These are phyloP conservation scores for Napeogenes sylphis DNA, from an alignment of 2,888 invertebrate species.

Conservation along the genomic window DNA sequence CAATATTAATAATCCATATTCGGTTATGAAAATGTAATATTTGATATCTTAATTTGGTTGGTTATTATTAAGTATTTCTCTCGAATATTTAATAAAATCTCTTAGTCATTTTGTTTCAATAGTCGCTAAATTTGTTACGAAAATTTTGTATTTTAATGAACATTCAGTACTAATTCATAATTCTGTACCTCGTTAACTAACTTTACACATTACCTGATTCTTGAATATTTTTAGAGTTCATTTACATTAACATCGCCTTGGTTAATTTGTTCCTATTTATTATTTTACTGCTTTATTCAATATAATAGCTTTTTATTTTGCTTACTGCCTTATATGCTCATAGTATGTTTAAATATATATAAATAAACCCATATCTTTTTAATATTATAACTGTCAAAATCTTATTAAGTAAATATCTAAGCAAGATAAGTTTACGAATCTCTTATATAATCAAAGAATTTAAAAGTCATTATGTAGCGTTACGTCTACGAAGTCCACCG, in stretches of 20 bases:
- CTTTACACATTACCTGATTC: slow-evolving; percentile 21
- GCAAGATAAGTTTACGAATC: too few relatives aligned
- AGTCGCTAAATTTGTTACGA: too few relatives aligned
- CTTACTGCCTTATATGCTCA: too few relatives aligned
- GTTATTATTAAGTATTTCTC: too few relatives aligned
- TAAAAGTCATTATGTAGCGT: not conserved
- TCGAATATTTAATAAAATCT: too few relatives aligned
- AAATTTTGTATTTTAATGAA: slow-evolving; percentile 10
- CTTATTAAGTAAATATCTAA: too few relatives aligned
- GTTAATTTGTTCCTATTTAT: not conserved
- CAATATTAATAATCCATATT: slow-evolving; percentile 7
- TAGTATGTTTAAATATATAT: too few relatives aligned
- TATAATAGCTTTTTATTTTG: not conserved
- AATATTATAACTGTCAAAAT: too few relatives aligned
- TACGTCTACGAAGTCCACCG: not conserved
- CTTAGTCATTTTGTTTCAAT: too few relatives aligned
- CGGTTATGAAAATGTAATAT: not conserved
- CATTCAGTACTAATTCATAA: slow-evolving; percentile 16
- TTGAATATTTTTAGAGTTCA: slow-evolving; percentile 15
- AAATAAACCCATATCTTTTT: too few relatives aligned
- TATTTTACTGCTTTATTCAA: slow-evolving; percentile 10
- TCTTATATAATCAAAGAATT: not conserved
- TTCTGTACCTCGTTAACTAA: slow-evolving; percentile 21
- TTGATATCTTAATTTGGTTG: too few relatives aligned
- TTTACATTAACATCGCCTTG: slow-evolving; percentile 9